phyloP scores from a whole-genome alignment of 2,797 vertebrate genomes.

The Cirrhinus molitorella region DNA sequence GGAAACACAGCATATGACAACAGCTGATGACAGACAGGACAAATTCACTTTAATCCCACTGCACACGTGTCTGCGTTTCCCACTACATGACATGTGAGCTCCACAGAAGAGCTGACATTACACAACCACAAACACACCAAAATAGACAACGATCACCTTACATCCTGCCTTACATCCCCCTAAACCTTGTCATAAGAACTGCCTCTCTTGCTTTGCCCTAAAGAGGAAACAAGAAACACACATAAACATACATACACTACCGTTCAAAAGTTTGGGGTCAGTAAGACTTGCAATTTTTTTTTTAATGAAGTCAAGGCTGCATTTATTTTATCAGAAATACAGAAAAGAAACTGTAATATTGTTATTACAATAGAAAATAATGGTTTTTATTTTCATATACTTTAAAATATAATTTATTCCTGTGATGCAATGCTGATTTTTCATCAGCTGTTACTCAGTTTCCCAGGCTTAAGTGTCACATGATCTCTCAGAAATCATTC shows the following conservation, averaged over 20 bases:
- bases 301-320: too few species aligned
- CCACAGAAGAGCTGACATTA: conserved; percentile 20
- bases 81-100: not conserved
- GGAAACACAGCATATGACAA: not conserved
- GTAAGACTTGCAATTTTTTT: too few species aligned
- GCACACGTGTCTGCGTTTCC: not conserved
- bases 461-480: too few species aligned
- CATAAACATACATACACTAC: not conserved
- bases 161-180: not conserved
- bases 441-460: too few species aligned
- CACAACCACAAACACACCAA: conserved; percentile 10
- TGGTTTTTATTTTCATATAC: too few species aligned
- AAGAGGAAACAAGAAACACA: not conserved
- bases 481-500: too few species aligned
- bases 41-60: not conserved
- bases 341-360: too few species aligned
- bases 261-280: too few species aligned
- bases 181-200: conserved; percentile 3
- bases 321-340: too few species aligned
- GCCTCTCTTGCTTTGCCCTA: not conserved
- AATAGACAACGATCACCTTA: conserved; percentile 22
- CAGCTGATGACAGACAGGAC: not conserved
- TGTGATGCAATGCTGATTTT: too few species aligned
- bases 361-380: too few species aligned
- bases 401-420: too few species aligned